These are phyloP conservation scores for Dryadula phaetusa DNA, from an alignment of 2,888 invertebrate genomes.

Conservation along the genomic window DNA sequence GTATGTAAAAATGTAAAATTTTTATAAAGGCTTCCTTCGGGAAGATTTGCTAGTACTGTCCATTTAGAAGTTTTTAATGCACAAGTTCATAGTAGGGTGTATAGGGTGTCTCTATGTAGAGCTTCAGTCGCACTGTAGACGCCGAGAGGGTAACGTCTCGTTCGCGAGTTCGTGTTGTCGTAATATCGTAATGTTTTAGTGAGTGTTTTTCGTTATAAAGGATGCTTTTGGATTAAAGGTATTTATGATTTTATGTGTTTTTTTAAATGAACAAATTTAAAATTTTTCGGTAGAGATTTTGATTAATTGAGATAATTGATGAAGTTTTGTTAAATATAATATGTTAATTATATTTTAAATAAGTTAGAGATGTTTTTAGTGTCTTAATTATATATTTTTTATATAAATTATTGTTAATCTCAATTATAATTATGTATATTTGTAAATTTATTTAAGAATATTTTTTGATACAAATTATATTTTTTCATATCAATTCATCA, in stretches of 20 bases:
- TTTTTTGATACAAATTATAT: no score
- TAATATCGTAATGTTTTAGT: conserved; percentile 40
- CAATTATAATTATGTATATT: no score
- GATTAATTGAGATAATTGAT: no score
- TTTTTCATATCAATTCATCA: no score
- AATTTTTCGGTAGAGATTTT: no score
- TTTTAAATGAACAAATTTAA: background rate
- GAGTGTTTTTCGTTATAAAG: conserved; percentile 41
- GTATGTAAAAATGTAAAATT: conserved; percentile 21
- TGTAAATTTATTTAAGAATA: no score
- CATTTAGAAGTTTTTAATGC: conserved; percentile 53
- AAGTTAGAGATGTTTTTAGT: no score
- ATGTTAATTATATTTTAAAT: no score
- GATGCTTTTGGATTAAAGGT: conserved; percentile 42
- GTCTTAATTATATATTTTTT: no score
- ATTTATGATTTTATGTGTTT: conserved; percentile 18
- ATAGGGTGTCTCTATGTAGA: conserved; percentile 31
- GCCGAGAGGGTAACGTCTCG: conserved; percentile 48
- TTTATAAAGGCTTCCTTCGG: conserved; percentile 22
- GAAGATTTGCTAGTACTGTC: conserved; percentile 48
- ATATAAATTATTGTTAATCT: no score
- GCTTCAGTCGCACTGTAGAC: conserved; percentile 51
- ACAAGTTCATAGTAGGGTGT: conserved; percentile 64
- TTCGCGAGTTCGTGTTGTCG: conserved; percentile 32
- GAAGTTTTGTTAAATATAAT: no score